Percentiles rank a stretch among this genome's conserved stretches.
Evolutionary conservation across 2,888 invertebrate species (phyloP).

Genomic region (Dynastes hyllus): DNA sequence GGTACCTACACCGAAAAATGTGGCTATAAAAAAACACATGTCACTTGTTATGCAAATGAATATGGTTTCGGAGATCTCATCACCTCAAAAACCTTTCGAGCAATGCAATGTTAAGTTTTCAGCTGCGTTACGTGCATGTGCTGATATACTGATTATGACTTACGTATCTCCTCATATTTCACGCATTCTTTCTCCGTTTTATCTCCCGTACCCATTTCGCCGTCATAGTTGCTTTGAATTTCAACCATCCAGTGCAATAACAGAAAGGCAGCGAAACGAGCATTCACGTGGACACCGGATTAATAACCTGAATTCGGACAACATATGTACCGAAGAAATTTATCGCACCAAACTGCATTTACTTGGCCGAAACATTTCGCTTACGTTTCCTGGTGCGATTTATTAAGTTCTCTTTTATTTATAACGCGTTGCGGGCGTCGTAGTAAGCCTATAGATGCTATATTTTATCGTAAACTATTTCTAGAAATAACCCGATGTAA

Average conservation of each 20-base stretch:
- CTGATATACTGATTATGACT: slow-evolving; percentile 3
- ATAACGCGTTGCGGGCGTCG: slow-evolving; percentile 25
- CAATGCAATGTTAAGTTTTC: no score
- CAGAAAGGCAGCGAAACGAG: slow-evolving; percentile 7
- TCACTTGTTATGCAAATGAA: no score
- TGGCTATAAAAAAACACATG: no score
- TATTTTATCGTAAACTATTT: slow-evolving; percentile 20
- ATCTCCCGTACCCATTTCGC: background rate
- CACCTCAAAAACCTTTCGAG: no score
- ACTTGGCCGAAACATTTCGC: slow-evolving; percentile 20
- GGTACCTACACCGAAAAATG: no score
- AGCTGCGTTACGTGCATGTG: background rate
- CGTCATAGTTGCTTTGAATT: slow-evolving; percentile 4
- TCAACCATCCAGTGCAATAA: background rate
- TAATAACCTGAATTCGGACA: slow-evolving; percentile 24
- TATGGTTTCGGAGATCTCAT: no score
- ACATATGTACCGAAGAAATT: slow-evolving; percentile 16
- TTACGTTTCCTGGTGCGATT: slow-evolving; percentile 15
- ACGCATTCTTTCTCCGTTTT: background rate
- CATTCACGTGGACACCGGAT: slow-evolving; percentile 21
- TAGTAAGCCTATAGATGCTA: slow-evolving; percentile 20
- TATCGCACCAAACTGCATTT: slow-evolving; percentile 10
- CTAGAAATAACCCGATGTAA: slow-evolving; percentile 17
- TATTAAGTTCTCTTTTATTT: slow-evolving; percentile 17
- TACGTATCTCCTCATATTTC: background rate